A percentile compares a stretch with the other conserved stretches of the same genome.
phyloP scores from a whole-genome alignment of 2,888 invertebrate genomes.

The Plebejus argus region DNA sequence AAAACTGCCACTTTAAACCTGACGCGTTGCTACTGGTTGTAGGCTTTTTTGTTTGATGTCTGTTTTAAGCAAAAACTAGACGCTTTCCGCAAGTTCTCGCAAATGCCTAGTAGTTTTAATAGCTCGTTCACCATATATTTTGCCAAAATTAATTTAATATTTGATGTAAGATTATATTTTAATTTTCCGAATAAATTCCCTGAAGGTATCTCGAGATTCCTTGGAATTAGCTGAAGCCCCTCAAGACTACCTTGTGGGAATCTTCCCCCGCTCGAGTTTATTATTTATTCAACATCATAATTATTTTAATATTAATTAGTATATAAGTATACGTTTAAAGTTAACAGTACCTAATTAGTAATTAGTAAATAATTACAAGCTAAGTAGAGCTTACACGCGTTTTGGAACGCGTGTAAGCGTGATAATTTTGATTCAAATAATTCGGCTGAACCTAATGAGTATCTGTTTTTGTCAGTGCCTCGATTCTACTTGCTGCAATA shows the following conservation, averaged over 20 bases:
- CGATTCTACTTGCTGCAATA: neutral
- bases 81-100: no score
- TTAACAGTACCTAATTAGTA: neutral
- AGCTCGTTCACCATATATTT: no score
- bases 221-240: conserved; percentile 2
- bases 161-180: conserved; percentile 2
- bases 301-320: neutral
- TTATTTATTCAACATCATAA: neutral
- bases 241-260: neutral
- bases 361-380: neutral
- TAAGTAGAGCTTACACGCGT: neutral
- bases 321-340: no score
- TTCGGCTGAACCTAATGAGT: no score
- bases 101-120: no score
- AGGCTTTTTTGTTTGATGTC: neutral
- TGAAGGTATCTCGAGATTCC: conserved; percentile 5
- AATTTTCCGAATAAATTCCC: neutral
- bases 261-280: neutral
- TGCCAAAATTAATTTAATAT: no score
- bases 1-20: neutral
- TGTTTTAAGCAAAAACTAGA: no score
- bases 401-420: neutral
- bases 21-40: neutral
- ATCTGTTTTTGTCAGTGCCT: neutral
- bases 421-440: no score